Evolutionary conservation across 2,888 invertebrate species (phyloP).

Genomic region (Epiperipatus broadwayi): DNA sequence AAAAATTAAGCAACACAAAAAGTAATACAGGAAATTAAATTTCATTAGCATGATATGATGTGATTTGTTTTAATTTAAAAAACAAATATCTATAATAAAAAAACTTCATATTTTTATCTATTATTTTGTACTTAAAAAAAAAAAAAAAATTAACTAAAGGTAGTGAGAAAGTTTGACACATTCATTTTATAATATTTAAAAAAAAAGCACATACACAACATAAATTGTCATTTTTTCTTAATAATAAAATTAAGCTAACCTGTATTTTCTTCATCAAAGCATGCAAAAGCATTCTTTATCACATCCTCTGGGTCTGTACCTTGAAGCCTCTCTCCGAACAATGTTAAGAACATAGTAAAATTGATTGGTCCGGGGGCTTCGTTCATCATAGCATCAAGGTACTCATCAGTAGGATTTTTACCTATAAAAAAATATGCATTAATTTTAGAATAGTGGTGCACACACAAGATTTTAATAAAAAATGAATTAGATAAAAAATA

Average conservation of each 20-base stretch:
- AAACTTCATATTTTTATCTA: no score
- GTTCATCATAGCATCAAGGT: slow-evolving; percentile 93
- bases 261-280: slow-evolving; percentile 91
- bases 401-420: slow-evolving; percentile 87
- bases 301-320: slow-evolving; percentile 98
- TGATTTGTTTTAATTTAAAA: no score
- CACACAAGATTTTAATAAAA: no score
- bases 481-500: background rate
- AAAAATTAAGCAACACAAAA: no score
- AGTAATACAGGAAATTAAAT: no score
- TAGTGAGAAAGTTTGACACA: no score
- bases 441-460: no score
- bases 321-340: slow-evolving; percentile 92
- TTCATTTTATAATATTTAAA: no score
- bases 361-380: slow-evolving; percentile 97
- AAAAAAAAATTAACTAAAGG: no score
- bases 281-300: slow-evolving; percentile 96
- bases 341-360: slow-evolving; percentile 96
- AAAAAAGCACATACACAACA: background rate
- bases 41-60: no score
- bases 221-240: background rate
- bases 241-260: slow-evolving; percentile 33
- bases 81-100: no score
- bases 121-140: no score
- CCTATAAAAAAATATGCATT: slow-evolving; percentile 34